A percentile compares a stretch with the other conserved stretches of the same genome.
Evolutionary conservation across 2,113 vertebrate genomes (phyloP).

Genomic region (Campylomormyrus numenius): DNA sequence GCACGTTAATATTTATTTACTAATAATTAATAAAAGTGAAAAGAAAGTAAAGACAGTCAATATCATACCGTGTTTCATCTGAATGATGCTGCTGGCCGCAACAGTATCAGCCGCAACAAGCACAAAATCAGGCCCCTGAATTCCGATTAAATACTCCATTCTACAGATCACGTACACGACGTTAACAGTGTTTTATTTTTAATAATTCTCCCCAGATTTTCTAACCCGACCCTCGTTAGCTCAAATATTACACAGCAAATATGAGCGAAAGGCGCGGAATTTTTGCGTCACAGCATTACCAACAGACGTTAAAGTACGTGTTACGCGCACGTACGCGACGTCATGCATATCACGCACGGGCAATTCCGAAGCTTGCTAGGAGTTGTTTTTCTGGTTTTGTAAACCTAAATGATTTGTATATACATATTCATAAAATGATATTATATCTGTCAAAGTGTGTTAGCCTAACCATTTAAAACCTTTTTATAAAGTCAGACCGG

Average conservation of each 20-base stretch:
- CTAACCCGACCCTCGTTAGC: neutral
- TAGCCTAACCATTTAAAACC: neutral
- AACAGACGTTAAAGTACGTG: neutral
- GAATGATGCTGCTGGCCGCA: constrained; percentile 83
- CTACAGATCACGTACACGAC: neutral
- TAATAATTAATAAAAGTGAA: neutral
- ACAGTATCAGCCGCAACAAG: constrained; percentile 86
- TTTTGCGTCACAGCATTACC: constrained; percentile 39
- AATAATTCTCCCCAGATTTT: neutral
- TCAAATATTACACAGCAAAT: constrained; percentile 71
- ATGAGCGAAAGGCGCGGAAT: constrained; percentile 37
- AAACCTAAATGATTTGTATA: neutral
- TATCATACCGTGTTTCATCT: constrained; percentile 89
- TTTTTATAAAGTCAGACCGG: neutral
- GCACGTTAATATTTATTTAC: neutral
- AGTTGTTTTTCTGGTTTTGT: neutral
- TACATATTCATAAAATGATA: neutral
- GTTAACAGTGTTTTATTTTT: neutral
- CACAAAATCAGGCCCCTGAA: constrained; percentile 85
- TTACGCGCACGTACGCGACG: neutral
- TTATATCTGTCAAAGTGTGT: neutral
- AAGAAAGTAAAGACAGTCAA: neutral
- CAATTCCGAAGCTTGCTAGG: neutral
- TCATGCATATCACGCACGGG: neutral
- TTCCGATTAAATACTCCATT: constrained; percentile 94